Evolutionary conservation across 2,888 invertebrate species (phyloP).

Genomic region (Tenodera sinensis): DNA sequence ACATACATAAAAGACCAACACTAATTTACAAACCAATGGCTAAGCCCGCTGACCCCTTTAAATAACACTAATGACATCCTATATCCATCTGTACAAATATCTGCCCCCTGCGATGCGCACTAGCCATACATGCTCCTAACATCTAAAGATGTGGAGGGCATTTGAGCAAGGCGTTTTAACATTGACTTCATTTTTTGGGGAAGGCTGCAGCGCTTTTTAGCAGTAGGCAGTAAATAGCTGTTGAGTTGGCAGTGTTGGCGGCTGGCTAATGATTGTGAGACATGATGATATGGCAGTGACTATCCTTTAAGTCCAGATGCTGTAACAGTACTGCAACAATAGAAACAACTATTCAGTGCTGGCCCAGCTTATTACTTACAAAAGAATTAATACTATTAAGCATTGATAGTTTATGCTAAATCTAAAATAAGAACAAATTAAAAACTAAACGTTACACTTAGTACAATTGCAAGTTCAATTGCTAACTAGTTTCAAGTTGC

Average conservation of each 20-base stretch:
- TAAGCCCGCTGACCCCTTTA: not conserved
- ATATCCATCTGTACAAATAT: not conserved
- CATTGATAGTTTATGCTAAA: too few species aligned
- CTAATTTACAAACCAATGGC: constrained; percentile 1
- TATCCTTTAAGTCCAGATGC: not conserved
- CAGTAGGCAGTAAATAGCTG: constrained; percentile 7
- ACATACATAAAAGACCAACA: not conserved
- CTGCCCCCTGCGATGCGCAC: not conserved
- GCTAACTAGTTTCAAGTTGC: too few species aligned
- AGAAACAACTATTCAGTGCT: not conserved
- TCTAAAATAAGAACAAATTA: too few species aligned
- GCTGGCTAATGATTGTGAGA: not conserved
- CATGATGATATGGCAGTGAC: not conserved
- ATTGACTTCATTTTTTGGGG: not conserved
- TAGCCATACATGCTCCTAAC: not conserved
- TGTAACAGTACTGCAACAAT: not conserved
- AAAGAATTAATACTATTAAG: too few species aligned
- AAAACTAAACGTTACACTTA: too few species aligned
- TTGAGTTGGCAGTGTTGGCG: constrained; percentile 5
- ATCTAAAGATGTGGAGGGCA: not conserved
- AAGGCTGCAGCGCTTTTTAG: constrained; percentile 5
- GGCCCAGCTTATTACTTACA: too few species aligned
- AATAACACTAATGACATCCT: not conserved
- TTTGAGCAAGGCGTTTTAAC: constrained; percentile 9
- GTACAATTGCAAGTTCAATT: too few species aligned